Percentiles rank a stretch among this genome's conserved stretches.
Conservation (phyloP, 2,888 invertebrate genomes). For the Eucera pruinosa region DNA sequence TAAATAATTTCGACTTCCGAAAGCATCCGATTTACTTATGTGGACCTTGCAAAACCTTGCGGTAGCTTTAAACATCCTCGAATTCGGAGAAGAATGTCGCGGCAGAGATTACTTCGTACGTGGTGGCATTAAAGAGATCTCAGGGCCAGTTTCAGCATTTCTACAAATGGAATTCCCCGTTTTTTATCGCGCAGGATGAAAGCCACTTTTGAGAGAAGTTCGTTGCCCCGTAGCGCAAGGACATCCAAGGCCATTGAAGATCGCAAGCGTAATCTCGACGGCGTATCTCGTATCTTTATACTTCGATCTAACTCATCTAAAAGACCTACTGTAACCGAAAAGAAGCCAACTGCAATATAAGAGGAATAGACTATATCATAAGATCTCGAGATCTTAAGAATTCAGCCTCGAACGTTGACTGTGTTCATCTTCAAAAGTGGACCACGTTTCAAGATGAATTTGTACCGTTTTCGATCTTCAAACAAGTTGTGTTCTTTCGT, state of each 20-base stretch:
- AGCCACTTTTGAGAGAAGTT: slow-evolving; percentile 8
- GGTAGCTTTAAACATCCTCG: background rate
- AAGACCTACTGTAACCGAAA: background rate
- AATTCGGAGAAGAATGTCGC: slow-evolving; percentile 31
- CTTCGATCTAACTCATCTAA: background rate
- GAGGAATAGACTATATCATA: background rate
- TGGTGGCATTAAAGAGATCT: slow-evolving; percentile 18
- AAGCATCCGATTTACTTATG: background rate
- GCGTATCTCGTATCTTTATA: background rate
- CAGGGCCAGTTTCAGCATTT: slow-evolving; percentile 12
- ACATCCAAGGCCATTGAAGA: slow-evolving; percentile 8
- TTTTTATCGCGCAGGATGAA: slow-evolving; percentile 10
- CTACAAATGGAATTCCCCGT: slow-evolving; percentile 22
- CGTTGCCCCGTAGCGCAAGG: background rate
- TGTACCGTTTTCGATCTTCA: slow-evolving; percentile 4
- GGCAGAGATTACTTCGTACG: background rate
- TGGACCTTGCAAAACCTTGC: background rate
- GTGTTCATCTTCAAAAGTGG: background rate
- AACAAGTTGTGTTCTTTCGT: too few relatives aligned
- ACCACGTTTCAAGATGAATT: background rate
- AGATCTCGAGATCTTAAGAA: background rate
- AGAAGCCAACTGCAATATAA: too few relatives aligned
- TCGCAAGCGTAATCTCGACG: background rate
- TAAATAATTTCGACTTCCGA: too few relatives aligned
- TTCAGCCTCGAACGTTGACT: background rate